A percentile compares a stretch with the other conserved stretches of the same genome.
phyloP scores from a whole-genome alignment of 2,797 vertebrate genomes.

The Falco cherrug region DNA sequence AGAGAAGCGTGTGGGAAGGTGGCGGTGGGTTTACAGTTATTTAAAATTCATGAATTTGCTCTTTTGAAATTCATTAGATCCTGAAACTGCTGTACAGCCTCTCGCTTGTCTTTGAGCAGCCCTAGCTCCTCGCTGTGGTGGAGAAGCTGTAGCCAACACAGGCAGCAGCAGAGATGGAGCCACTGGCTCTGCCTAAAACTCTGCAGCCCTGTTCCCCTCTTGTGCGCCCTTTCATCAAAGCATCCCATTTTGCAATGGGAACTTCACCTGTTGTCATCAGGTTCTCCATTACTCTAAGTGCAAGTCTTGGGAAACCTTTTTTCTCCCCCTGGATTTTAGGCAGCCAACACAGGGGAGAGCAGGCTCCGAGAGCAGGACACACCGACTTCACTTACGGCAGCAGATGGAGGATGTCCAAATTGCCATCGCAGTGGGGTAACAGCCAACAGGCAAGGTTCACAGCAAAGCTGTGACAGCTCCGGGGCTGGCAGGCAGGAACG shows the following conservation, averaged over 20 bases:
- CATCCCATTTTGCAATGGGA: not conserved
- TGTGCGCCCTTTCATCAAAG: fast-evolving
- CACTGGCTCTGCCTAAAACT: fast-evolving
- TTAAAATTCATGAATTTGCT: not conserved
- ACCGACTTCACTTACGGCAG: fast-evolving
- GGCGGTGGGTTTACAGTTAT: not conserved
- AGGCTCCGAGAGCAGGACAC: not conserved
- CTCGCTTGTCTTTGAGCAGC: not conserved
- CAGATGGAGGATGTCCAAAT: not conserved
- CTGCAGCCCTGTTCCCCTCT: fast-evolving
- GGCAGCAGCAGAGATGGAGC: not conserved
- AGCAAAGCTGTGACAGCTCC: not conserved
- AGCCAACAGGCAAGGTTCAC: too few species aligned
- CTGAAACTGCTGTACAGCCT: not conserved
- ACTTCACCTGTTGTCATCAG: not conserved
- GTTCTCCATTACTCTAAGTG: not conserved
- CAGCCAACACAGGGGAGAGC: not conserved
- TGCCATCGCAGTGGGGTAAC: fast-evolving
- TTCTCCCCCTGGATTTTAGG: too few species aligned
- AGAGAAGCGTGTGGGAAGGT: not conserved
- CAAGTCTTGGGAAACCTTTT: not conserved
- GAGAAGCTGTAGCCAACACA: too few species aligned
- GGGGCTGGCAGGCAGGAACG: not conserved
- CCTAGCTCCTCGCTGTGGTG: fast-evolving
- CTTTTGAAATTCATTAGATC: not conserved